These are phyloP conservation scores for Melangyna quadrimaculata DNA, from an alignment of 2,888 invertebrate genomes.

Conservation along the genomic window DNA sequence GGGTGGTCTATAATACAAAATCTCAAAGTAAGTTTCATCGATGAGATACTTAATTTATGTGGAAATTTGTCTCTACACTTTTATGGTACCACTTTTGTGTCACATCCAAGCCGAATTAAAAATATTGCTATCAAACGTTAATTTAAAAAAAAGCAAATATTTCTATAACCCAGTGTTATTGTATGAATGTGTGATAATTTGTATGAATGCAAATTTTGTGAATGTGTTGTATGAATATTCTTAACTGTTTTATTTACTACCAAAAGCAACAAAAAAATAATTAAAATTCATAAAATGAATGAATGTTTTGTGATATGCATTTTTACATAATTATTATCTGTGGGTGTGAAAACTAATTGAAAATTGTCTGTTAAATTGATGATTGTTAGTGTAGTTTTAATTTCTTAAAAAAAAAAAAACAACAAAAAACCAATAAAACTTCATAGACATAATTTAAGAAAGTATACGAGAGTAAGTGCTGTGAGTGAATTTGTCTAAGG, in stretches of 20 bases:
- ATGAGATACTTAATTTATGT: too few relatives aligned
- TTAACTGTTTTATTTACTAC: neutral
- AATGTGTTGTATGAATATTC: neutral
- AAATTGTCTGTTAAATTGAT: neutral
- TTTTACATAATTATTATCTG: slow-evolving; percentile 39
- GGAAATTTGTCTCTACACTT: too few relatives aligned
- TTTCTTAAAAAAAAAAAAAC: neutral
- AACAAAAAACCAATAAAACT: neutral
- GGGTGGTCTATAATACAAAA: too few relatives aligned
- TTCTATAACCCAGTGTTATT: neutral
- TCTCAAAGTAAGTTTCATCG: too few relatives aligned
- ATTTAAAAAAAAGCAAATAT: neutral
- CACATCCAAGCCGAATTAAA: neutral
- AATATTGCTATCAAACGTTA: too few relatives aligned
- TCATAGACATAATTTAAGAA: neutral
- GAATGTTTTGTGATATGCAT: slow-evolving; percentile 55
- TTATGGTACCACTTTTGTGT: too few relatives aligned
- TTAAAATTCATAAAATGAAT: slow-evolving; percentile 52
- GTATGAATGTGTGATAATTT: neutral
- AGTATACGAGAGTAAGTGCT: slow-evolving; percentile 41
- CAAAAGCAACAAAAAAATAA: neutral
- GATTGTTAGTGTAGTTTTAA: neutral
- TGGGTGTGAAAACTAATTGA: slow-evolving; percentile 1
- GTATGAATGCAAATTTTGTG: neutral
- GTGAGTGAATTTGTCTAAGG: slow-evolving; percentile 51